These are phyloP conservation scores for Drosophila tripunctata DNA, from an alignment of 2,888 invertebrate genomes.

Conservation along the genomic window DNA sequence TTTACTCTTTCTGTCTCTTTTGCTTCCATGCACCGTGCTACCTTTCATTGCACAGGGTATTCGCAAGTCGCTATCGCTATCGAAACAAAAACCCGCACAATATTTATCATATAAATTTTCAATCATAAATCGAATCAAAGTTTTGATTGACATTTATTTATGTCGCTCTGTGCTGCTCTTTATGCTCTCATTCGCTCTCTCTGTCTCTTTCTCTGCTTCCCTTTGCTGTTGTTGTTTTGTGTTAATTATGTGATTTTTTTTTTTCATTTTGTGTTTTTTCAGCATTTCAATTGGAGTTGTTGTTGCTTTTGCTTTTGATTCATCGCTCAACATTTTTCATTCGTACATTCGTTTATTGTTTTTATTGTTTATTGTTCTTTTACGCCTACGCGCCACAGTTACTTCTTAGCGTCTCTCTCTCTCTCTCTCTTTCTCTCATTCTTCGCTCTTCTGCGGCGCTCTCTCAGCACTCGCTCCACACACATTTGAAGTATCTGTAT, in stretches of 20 bases:
- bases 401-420: constrained; percentile 10
- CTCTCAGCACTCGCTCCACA: too few relatives aligned
- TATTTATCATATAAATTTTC: not conserved
- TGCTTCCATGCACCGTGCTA: too few relatives aligned
- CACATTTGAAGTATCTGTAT: constrained; percentile 5
- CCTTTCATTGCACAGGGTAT: too few relatives aligned
- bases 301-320: constrained; percentile 39
- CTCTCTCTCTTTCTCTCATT: too few relatives aligned
- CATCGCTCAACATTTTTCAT: constrained; percentile 40
- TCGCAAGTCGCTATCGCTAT: too few relatives aligned
- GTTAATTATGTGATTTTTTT: constrained; percentile 15
- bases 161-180: not conserved
- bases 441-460: too few relatives aligned
- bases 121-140: constrained; percentile 22
- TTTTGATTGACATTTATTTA: constrained; percentile 7
- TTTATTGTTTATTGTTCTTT: constrained; percentile 54
- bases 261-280: constrained; percentile 10
- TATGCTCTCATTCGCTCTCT: not conserved
- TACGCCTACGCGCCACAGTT: constrained; percentile 59
- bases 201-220: not conserved
- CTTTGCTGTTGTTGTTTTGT: not conserved
- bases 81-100: too few relatives aligned
- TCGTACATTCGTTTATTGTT: constrained; percentile 11
- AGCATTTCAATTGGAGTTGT: constrained; percentile 27
- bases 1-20: too few relatives aligned